Conservation (phyloP, 1,140 invertebrate species). For the Proales similis region DNA sequence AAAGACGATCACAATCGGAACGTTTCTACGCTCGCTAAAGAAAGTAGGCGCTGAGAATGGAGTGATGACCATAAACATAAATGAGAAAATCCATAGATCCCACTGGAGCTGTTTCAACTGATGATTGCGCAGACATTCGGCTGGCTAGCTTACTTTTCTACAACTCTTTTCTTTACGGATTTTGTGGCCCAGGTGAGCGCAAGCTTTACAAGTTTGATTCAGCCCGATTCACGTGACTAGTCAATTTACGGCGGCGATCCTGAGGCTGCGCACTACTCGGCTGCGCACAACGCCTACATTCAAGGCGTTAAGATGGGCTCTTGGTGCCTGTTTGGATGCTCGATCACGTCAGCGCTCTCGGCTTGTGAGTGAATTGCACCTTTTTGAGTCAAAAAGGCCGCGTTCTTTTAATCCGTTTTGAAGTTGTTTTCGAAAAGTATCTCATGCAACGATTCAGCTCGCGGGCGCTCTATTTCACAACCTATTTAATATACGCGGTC, state of each 20-base stretch:
- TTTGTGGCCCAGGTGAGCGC: slow-evolving; percentile 23
- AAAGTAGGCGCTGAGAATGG: background rate
- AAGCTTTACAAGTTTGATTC: too few species aligned
- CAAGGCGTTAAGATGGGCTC: slow-evolving; percentile 56
- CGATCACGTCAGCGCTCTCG: slow-evolving; percentile 53
- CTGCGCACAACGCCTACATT: slow-evolving; percentile 50
- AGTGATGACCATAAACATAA: slow-evolving; percentile 1
- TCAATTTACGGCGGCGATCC: slow-evolving; percentile 55
- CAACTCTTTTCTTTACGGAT: slow-evolving; percentile 30
- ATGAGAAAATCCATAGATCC: slow-evolving; percentile 13
- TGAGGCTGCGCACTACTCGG: slow-evolving; percentile 47
- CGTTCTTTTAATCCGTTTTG: too few species aligned
- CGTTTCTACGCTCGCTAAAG: background rate
- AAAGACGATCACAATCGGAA: background rate
- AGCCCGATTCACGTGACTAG: too few species aligned
- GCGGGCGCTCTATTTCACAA: slow-evolving; percentile 19
- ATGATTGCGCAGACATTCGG: slow-evolving; percentile 16
- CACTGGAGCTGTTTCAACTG: background rate
- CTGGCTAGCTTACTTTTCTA: slow-evolving; percentile 37
- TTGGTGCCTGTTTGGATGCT: slow-evolving; percentile 56
- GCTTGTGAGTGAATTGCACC: slow-evolving; percentile 39
- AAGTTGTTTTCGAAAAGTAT: slow-evolving; percentile 32
- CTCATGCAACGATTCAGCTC: slow-evolving; percentile 21
- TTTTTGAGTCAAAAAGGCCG: too few species aligned
- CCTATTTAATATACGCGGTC: slow-evolving; percentile 26